These are phyloP conservation scores for Lepus timidus DNA, from an alignment of 2,113 vertebrate species.

Conservation along the genomic window DNA sequence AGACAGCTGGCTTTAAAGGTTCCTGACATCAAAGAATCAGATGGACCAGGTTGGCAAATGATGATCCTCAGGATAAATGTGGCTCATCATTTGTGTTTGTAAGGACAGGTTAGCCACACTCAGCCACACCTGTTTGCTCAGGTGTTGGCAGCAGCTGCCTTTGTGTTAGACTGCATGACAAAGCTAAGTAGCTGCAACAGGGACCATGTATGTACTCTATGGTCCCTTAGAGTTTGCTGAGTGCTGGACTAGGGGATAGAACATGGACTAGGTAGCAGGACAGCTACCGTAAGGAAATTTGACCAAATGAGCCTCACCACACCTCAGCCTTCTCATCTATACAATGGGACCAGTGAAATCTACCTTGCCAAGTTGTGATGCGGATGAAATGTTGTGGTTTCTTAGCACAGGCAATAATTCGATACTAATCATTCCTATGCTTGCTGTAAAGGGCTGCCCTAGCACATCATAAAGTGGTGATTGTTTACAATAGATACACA, in stretches of 20 bases:
- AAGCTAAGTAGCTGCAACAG: neutral
- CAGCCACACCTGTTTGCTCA: neutral
- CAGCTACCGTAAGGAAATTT: neutral
- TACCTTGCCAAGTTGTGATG: fast-evolving
- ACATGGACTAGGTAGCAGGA: neutral
- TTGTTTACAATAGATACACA: fast-evolving
- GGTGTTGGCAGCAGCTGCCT: fast-evolving
- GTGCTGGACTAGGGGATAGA: neutral
- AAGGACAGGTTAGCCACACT: neutral
- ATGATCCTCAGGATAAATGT: fast-evolving
- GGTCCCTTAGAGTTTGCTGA: neutral
- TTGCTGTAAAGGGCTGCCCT: neutral
- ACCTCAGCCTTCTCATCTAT: neutral
- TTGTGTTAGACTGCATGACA: neutral
- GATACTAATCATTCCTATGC: neutral
- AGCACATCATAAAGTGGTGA: too few relatives aligned
- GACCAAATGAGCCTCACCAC: neutral
- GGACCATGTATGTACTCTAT: neutral
- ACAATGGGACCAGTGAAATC: fast-evolving
- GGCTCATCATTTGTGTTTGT: neutral
- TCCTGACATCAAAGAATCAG: neutral
- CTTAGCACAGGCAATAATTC: fast-evolving
- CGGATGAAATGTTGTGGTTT: neutral
- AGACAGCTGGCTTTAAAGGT: neutral
- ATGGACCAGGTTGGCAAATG: neutral